Evolutionary conservation across 2,888 invertebrate genomes (phyloP).

Genomic region (Drosophila testacea): DNA sequence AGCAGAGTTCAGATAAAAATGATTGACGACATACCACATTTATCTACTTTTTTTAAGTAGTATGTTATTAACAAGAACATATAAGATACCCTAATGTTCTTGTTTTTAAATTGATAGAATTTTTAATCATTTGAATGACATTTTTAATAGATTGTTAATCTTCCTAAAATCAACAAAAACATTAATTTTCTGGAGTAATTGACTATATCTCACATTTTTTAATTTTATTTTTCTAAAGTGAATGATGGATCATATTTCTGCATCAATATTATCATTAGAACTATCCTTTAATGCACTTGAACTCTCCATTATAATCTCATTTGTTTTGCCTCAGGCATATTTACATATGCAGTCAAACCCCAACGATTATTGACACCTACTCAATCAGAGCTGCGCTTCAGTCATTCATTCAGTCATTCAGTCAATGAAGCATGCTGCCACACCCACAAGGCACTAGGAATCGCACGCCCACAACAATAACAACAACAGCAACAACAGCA

Average conservation of each 20-base stretch:
- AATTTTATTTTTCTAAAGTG: too few species aligned
- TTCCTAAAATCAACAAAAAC: too few species aligned
- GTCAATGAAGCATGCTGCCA: slow-evolving; percentile 44
- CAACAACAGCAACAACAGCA: slow-evolving; percentile 10
- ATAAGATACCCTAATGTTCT: too few species aligned
- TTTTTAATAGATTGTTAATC: too few species aligned
- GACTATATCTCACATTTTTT: too few species aligned
- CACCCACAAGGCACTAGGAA: slow-evolving; percentile 19
- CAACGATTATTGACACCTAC: slow-evolving; percentile 67
- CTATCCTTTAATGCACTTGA: neutral
- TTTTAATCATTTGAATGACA: too few species aligned
- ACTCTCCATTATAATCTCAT: neutral
- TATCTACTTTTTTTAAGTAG: too few species aligned
- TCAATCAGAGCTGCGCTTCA: slow-evolving; percentile 55
- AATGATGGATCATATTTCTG: neutral
- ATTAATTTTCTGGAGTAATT: too few species aligned
- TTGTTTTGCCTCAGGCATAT: neutral
- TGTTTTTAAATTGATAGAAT: too few species aligned
- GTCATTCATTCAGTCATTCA: slow-evolving; percentile 18
- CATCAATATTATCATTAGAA: neutral
- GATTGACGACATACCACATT: too few species aligned
- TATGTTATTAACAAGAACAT: too few species aligned
- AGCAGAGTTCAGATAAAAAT: too few species aligned
- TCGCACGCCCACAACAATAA: slow-evolving; percentile 34
- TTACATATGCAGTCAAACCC: slow-evolving; percentile 26